Evolutionary conservation across 2,888 invertebrate genomes (phyloP).

Genomic region (Hypomecis punctinalis): DNA sequence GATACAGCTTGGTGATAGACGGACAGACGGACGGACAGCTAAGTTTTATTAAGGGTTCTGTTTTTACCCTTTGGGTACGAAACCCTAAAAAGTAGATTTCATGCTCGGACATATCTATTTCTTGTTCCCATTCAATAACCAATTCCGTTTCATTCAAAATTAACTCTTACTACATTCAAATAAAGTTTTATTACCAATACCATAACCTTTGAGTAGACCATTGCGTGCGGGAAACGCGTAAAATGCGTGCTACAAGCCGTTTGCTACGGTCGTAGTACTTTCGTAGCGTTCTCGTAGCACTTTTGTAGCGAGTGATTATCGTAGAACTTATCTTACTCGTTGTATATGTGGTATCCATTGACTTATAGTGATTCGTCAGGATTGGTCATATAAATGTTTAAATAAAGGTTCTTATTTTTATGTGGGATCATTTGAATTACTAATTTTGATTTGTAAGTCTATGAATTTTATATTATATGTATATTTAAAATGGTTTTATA

Average conservation of each 20-base stretch:
- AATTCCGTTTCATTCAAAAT: background rate
- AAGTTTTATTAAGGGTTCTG: too few species aligned
- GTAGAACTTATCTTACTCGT: slow-evolving; percentile 17
- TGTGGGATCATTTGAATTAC: too few species aligned
- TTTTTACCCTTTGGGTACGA: too few species aligned
- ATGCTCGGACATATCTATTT: slow-evolving; percentile 1
- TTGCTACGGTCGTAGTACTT: slow-evolving; percentile 33
- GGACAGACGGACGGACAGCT: too few species aligned
- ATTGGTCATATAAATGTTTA: too few species aligned
- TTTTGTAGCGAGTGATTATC: slow-evolving; percentile 35
- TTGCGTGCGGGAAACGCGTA: slow-evolving; percentile 35
- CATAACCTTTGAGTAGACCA: slow-evolving; percentile 13
- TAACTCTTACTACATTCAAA: slow-evolving; percentile 4
- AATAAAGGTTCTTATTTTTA: too few species aligned
- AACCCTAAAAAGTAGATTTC: background rate
- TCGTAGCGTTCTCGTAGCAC: slow-evolving; percentile 38
- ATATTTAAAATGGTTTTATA: too few species aligned
- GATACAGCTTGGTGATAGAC: too few species aligned
- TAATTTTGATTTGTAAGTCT: too few species aligned
- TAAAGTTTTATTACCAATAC: slow-evolving; percentile 8
- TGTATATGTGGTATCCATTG: background rate
- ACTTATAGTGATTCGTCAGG: too few species aligned
- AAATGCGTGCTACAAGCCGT: slow-evolving; percentile 34
- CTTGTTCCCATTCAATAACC: background rate
- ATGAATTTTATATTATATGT: too few species aligned